phyloP scores from a whole-genome alignment of 2,113 vertebrate species.

The Mustelus asterias region DNA sequence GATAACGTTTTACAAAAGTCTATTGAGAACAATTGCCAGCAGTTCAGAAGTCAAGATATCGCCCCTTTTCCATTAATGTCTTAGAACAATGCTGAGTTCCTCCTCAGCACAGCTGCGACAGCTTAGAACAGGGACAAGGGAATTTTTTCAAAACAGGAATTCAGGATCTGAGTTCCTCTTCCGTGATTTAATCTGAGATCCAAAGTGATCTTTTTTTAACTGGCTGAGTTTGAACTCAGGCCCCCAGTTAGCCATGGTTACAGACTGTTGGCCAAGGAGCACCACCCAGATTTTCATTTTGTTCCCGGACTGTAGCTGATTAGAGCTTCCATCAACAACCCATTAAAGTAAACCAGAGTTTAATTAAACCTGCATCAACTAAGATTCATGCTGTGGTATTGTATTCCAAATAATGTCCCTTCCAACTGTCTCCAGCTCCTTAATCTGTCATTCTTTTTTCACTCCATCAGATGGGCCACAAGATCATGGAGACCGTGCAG shows the following conservation, averaged over 20 bases:
- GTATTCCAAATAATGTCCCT: neutral
- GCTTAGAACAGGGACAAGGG: neutral
- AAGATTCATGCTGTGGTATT: neutral
- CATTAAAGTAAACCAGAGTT: neutral
- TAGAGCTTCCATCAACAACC: neutral
- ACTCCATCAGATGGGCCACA: conserved; percentile 64
- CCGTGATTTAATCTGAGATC: neutral
- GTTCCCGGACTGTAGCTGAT: neutral
- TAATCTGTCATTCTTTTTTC: conserved; percentile 16
- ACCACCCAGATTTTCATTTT: neutral
- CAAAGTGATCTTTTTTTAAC: neutral
- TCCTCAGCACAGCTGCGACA: neutral
- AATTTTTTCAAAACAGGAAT: neutral
- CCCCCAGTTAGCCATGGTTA: neutral
- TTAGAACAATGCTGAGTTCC: neutral
- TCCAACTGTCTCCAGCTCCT: neutral
- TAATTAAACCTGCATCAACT: neutral
- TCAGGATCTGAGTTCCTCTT: neutral
- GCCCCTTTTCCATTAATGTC: neutral
- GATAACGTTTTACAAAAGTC: neutral
- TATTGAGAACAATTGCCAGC: neutral
- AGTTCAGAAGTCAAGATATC: neutral
- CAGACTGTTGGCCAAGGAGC: neutral
- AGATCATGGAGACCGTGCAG: conserved; percentile 75
- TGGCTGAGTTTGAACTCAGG: neutral